These are phyloP conservation scores for Smutsia temminckii DNA, from an alignment of 2,797 vertebrate genomes.

Conservation along the genomic window DNA sequence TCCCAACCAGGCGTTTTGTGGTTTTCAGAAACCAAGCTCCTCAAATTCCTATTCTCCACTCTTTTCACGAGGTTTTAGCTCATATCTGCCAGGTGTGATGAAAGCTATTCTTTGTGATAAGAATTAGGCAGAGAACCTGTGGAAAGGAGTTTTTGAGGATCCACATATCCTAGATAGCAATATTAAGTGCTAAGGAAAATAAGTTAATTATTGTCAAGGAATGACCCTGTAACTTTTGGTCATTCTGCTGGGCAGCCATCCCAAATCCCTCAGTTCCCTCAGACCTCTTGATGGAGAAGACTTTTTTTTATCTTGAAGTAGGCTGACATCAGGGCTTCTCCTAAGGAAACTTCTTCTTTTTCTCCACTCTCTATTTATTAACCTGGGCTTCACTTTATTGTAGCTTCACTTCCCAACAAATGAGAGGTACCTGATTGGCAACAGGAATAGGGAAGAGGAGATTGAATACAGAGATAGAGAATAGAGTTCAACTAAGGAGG, in stretches of 20 bases:
- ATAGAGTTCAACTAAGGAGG: background rate
- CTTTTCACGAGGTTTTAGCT: background rate
- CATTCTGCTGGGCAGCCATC: background rate
- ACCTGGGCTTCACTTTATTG: background rate
- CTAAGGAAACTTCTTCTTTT: background rate
- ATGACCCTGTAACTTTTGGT: background rate
- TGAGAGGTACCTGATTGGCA: background rate
- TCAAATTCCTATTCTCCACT: background rate
- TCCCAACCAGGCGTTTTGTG: background rate
- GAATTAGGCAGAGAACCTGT: background rate
- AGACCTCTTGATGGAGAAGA: background rate
- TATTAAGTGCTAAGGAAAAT: background rate
- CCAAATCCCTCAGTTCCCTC: background rate
- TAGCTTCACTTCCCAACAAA: background rate
- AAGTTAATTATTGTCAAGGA: background rate
- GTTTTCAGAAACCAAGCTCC: background rate
- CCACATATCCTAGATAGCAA: background rate
- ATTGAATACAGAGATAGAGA: background rate
- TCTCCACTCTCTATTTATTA: background rate
- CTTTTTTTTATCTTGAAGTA: background rate
- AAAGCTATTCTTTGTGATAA: constrained; percentile 28
- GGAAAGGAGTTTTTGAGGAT: background rate
- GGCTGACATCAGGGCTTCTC: background rate
- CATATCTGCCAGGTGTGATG: background rate
- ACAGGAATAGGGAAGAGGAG: background rate